Evolutionary conservation across 2,113 vertebrate species (phyloP).

Genomic region (Ahaetulla prasina): DNA sequence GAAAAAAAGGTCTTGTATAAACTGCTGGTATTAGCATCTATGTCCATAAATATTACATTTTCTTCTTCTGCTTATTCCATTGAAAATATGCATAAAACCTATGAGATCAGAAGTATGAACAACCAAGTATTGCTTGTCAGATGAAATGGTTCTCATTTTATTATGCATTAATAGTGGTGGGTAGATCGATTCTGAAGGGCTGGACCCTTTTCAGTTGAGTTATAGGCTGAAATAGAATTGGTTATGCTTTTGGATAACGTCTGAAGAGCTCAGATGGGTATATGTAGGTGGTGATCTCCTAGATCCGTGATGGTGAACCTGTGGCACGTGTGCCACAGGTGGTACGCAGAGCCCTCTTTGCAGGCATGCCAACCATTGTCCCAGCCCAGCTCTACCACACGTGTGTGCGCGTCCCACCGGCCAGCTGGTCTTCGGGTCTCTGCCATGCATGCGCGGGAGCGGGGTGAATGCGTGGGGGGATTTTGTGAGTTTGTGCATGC

Average conservation of each 20-base stretch:
- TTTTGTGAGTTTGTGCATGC: too few species aligned
- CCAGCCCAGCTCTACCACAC: too few species aligned
- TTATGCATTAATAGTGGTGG: background rate
- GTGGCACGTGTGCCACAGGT: too few species aligned
- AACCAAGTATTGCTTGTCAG: background rate
- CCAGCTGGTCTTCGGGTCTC: too few species aligned
- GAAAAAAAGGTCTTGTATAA: background rate
- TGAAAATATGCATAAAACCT: background rate
- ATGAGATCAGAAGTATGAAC: background rate
- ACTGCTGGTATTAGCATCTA: background rate
- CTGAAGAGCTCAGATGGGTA: background rate
- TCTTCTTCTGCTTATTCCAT: background rate
- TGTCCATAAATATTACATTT: background rate
- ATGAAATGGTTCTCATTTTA: background rate
- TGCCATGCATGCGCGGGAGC: too few species aligned
- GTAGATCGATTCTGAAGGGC: background rate
- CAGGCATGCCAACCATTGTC: too few species aligned
- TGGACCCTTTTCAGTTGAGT: background rate
- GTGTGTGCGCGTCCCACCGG: too few species aligned
- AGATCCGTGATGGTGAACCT: too few species aligned
- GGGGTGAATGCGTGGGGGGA: too few species aligned
- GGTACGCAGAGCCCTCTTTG: too few species aligned
- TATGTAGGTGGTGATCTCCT: background rate
- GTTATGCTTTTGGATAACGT: background rate
- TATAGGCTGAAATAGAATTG: background rate